Evolutionary conservation across 2,113 vertebrate genomes (phyloP).

Genomic region (Sclerurus mexicanus): DNA sequence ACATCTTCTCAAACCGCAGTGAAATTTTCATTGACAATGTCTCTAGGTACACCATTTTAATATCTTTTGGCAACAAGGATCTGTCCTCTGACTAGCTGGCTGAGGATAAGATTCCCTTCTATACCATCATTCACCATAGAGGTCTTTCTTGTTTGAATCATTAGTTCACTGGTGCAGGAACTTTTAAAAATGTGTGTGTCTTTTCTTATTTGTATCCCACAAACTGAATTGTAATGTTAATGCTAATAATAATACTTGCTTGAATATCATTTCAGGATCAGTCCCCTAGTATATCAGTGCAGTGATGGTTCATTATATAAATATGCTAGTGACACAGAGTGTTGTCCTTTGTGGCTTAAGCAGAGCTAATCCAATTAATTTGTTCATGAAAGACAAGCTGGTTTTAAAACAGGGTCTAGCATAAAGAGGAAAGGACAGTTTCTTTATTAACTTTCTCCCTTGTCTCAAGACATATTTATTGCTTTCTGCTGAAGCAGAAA

Average conservation of each 20-base stretch:
- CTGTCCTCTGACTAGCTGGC: background rate
- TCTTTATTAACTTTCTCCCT: slow-evolving; percentile 77
- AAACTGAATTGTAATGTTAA: background rate
- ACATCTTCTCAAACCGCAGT: background rate
- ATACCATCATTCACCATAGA: background rate
- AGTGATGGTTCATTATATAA: slow-evolving; percentile 59
- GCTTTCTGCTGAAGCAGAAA: slow-evolving; percentile 71
- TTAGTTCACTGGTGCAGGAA: background rate
- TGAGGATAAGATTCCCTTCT: background rate
- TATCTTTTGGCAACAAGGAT: background rate
- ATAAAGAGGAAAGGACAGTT: slow-evolving; percentile 66
- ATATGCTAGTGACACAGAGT: slow-evolving; percentile 45
- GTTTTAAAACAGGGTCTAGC: slow-evolving; percentile 62
- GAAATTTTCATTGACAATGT: background rate
- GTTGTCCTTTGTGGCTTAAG: slow-evolving; percentile 66
- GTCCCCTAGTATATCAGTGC: slow-evolving; percentile 1
- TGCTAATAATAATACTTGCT: background rate
- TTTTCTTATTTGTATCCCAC: background rate
- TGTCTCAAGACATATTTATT: slow-evolving; percentile 73
- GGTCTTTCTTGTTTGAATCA: background rate
- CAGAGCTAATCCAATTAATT: slow-evolving; percentile 76
- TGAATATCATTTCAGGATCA: background rate
- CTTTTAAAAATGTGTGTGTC: background rate
- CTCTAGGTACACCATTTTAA: slow-evolving; percentile 5
- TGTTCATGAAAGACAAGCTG: slow-evolving; percentile 69